These are phyloP conservation scores for Stegodyphus dumicola DNA, from an alignment of 1,140 invertebrate genomes.

Conservation along the genomic window DNA sequence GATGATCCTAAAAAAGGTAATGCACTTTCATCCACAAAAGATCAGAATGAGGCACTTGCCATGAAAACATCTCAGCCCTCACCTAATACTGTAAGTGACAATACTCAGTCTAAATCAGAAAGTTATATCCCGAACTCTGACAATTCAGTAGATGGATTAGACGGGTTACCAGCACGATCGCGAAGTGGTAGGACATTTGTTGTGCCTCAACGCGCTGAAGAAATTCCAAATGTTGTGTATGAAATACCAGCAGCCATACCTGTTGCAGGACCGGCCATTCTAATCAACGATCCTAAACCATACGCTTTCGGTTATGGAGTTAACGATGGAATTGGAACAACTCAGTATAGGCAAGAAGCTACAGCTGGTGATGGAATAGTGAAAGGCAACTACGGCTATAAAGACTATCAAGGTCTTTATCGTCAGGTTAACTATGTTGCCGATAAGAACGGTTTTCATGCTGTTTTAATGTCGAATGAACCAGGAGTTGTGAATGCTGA, in stretches of 20 bases:
- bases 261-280: background rate
- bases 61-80: no score
- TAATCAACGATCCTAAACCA: constrained; percentile 21
- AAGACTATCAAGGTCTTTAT: constrained; percentile 44
- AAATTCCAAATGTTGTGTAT: background rate
- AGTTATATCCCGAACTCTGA: no score
- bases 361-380: constrained; percentile 33
- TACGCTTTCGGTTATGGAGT: constrained; percentile 61
- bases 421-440: constrained; percentile 48
- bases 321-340: constrained; percentile 61
- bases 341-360: constrained; percentile 59
- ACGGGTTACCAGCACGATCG: background rate
- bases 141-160: background rate
- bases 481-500: constrained; percentile 26
- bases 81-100: no score
- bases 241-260: background rate
- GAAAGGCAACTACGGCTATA: constrained; percentile 61
- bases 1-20: background rate
- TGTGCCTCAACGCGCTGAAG: background rate
- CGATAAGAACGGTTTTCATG: constrained; percentile 48
- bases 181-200: background rate
- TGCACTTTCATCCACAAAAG: no score
- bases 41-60: no score
- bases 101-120: no score
- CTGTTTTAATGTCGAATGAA: constrained; percentile 55